Base-by-base conservation (phyloP, 1,140 invertebrate genomes). In the Melipona quadrifasciata region DNA sequence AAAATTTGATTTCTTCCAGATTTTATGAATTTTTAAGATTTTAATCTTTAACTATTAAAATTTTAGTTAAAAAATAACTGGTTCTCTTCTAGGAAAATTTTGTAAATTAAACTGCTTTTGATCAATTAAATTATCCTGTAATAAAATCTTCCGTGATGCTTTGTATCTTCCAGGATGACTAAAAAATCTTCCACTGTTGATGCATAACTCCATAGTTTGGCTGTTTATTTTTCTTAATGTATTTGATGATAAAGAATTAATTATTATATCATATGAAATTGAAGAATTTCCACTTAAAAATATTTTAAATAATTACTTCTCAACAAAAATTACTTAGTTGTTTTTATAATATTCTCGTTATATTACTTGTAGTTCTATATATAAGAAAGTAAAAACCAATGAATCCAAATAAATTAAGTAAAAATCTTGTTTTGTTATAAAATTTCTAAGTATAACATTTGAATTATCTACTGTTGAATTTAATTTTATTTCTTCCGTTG, bases 111-210 rank as follows among this genome's bases (percentile, higher is more conserved):
- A 70, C 21, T 34, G 39, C 39, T 70, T 70, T 12, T 24, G 16
- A 14, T 34, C 39, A 24, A 70, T 1, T 24, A 39, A 70, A 21
- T 24, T 39, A 70, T 34, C 67, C 34, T 39, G 21, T 57, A 47
- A 21, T 24, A 12, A 77, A 6, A 65, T 65, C 74, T 84, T 84
- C 82, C 55, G 17, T 53, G 82, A 53, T 55, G 76, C 0, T 61
- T 72, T 27, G 17, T 27, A 73, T 83, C 73, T 83, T 83, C 73
- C 64, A 34, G 11, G 53, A 24, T 12, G 81, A 68, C 68, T 71
- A 47, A 16, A n/a, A 47, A 34, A 77, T 71, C 65, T 71, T 78
- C 64, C 3, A 31, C 6, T 51, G 19, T 58, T 17, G 12, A 31
- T 68, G 21, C 6, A 27, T 1, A 68, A 82, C 11, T 57, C 14